Evolutionary conservation across 2,797 vertebrate genomes (phyloP), one percentile per base, ranked within the genome.

Genomic region (Sylvia borin): DNA sequence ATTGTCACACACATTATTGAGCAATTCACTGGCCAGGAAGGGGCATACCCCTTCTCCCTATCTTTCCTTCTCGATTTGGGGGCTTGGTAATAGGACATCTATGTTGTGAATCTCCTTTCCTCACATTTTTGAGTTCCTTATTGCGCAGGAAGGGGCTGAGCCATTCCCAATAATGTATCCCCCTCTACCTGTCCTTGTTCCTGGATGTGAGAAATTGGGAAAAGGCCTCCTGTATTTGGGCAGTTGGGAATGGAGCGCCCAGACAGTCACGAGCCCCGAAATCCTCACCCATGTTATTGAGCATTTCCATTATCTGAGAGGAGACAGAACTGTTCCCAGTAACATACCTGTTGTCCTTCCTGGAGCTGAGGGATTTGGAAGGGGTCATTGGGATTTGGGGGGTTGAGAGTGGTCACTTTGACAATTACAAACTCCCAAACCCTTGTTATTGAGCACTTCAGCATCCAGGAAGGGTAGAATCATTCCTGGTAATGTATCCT

Each of bases 221-320:
- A n/a, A 18, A 27, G 22, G 29, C 42, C 13, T 70, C 26, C 36
- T 60, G 78, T 8, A 10, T 51, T 43, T 70, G 17, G 1, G 22
- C 10, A 7, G 2, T 6, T 65, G 45, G 58, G n/a, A 72, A 20
- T 20, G 58, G 66, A 9, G 13, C 5, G 2, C 27, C 27, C 51
- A 43, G 34, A 32, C 17, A 71, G 2, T 24, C 10, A 13, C 20
- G 27, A 57, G 6, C 17, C 38, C 13, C 36, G 11, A 13, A 24
- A 36, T 79, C 27, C 32, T 42, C 42, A 9, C 15, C 26, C 32
- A 13, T 0, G 0, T 36, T 31, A 22, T 3, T 32, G 50, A 64
- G 22, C 17, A 7, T 57, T 65, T 57, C 43, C 25, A 31, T 50
- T 31, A 31, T 32, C 26, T 16, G 7, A 14, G 43, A 50, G 22